Percentiles rank a stretch among this genome's conserved stretches.
These are phyloP conservation scores for Nyctalus aviator DNA, from an alignment of 2,797 vertebrate species.

Conservation along the genomic window DNA sequence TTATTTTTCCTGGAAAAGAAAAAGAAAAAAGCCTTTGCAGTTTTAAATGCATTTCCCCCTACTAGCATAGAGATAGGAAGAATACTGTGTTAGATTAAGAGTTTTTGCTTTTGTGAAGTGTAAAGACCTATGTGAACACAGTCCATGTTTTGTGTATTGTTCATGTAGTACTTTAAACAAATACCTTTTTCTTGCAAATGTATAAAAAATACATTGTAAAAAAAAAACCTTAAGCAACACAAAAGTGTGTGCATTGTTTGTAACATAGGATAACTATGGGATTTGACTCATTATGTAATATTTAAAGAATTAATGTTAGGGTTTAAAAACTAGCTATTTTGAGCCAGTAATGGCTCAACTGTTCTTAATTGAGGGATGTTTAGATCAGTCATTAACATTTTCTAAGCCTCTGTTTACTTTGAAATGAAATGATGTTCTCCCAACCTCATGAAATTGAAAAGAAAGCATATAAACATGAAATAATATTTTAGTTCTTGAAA, in stretches of 20 bases:
- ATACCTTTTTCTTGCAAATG: constrained; percentile 13
- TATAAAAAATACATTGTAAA: constrained; percentile 3
- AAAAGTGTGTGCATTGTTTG: constrained; percentile 41
- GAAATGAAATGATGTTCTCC: not conserved
- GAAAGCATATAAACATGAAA: not conserved
- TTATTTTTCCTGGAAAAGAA: not conserved
- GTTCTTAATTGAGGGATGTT: not conserved
- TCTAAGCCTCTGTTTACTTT: constrained; percentile 49
- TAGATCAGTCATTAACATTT: constrained; percentile 27
- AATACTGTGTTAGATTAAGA: not conserved
- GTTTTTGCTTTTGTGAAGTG: constrained; percentile 18
- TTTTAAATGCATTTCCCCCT: not conserved
- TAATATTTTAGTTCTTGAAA: constrained; percentile 40
- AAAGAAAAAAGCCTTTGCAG: not conserved
- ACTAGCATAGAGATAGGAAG: not conserved
- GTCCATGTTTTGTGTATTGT: not conserved
- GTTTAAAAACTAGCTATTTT: constrained; percentile 51
- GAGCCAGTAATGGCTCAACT: not conserved
- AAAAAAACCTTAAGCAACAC: not conserved
- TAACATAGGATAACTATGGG: not conserved
- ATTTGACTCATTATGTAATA: constrained; percentile 23
- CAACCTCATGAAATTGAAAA: not conserved
- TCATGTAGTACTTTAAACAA: constrained; percentile 37
- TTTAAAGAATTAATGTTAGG: constrained; percentile 18
- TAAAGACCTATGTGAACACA: not conserved